phyloP scores from a whole-genome alignment of 2,113 vertebrate species.

The Eurypyga helias region DNA sequence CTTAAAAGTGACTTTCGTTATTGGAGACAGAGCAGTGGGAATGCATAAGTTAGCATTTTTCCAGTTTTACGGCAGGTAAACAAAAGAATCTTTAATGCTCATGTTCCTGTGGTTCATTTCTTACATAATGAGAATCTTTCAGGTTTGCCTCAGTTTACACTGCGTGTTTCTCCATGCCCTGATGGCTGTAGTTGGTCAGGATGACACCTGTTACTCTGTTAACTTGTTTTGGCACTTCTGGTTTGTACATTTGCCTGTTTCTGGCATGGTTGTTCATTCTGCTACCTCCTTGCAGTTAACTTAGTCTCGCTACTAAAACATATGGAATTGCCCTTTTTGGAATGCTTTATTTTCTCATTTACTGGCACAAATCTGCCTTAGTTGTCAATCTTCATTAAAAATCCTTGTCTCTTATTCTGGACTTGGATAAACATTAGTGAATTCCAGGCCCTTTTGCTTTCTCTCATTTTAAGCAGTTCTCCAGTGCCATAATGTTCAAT shows the following conservation, averaged over 20 bases:
- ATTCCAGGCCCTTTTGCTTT: background rate
- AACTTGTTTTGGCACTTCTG: background rate
- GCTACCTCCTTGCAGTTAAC: background rate
- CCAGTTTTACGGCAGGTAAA: background rate
- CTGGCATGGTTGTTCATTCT: background rate
- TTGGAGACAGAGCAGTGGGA: background rate
- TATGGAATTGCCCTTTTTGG: background rate
- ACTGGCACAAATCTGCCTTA: background rate
- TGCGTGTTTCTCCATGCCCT: background rate
- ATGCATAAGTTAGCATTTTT: background rate
- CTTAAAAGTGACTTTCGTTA: background rate
- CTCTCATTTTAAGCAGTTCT: background rate
- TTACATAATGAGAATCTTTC: background rate
- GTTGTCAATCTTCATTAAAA: background rate
- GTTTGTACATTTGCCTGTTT: background rate
- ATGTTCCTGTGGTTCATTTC: background rate
- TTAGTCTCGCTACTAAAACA: background rate
- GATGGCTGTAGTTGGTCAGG: background rate
- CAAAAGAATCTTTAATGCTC: background rate
- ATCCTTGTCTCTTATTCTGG: background rate
- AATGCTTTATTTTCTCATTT: background rate
- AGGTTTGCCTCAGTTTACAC: background rate
- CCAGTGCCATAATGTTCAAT: background rate
- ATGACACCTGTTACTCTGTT: background rate
- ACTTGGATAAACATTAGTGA: background rate